These are phyloP conservation scores for Paracentrotus lividus DNA, from an alignment of 53 echinoderm and acorn worm genomes.

Conservation along the genomic window DNA sequence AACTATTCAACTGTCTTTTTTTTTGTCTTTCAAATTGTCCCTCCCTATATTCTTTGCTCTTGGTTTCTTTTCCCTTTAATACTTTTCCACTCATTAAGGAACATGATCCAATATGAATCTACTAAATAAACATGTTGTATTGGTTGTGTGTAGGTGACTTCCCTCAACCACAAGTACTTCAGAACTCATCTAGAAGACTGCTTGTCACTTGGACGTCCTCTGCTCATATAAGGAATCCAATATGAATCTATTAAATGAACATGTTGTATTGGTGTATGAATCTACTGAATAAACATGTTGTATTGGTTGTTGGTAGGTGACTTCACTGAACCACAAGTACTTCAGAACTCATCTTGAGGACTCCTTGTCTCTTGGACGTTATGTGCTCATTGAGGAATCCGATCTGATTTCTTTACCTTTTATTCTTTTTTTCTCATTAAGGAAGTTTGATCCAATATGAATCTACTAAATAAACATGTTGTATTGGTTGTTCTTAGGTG, in stretches of 20 bases:
- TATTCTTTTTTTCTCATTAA: too few relatives aligned
- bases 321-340: not conserved
- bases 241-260: not conserved
- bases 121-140: not conserved
- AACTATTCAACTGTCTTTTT: too few relatives aligned
- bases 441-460: not conserved
- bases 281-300: not conserved
- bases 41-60: too few relatives aligned
- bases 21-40: too few relatives aligned
- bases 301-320: not conserved
- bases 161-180: constrained; percentile 99
- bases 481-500: constrained; percentile 67
- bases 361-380: constrained; percentile 93
- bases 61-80: too few relatives aligned
- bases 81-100: too few relatives aligned
- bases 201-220: constrained; percentile 96
- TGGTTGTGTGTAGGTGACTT: constrained; percentile 77
- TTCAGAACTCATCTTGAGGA: constrained; percentile 80
- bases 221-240: too few relatives aligned
- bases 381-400: constrained; percentile 89
- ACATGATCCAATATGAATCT: too few relatives aligned
- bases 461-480: not conserved
- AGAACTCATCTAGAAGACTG: constrained; percentile 96
- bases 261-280: not conserved
- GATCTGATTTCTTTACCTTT: too few relatives aligned